Percentiles rank a stretch among this genome's conserved stretches.
Evolutionary conservation across 2,888 invertebrate species (phyloP).

Genomic region (Parnassius smintheus): DNA sequence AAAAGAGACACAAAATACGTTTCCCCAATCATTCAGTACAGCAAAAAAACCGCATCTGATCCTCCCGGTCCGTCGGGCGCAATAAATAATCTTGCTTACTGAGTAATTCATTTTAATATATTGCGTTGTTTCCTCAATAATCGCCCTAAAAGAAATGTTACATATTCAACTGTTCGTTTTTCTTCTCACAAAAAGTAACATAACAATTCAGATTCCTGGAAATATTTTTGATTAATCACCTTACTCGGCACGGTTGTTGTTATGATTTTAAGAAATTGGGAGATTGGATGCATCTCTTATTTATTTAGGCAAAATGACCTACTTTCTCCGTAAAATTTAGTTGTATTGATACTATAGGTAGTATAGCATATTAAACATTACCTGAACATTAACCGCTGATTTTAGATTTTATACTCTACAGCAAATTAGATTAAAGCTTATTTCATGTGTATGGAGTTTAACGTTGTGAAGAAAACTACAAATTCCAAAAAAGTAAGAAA

Average conservation of each 20-base stretch:
- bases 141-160: conserved; percentile 24
- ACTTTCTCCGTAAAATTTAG: too few relatives aligned
- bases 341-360: too few relatives aligned
- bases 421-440: too few relatives aligned
- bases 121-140: conserved; percentile 27
- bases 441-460: too few relatives aligned
- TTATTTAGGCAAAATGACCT: too few relatives aligned
- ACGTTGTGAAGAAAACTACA: too few relatives aligned
- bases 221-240: conserved; percentile 12
- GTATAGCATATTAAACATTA: too few relatives aligned
- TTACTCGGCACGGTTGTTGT: neutral
- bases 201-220: neutral
- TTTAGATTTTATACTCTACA: too few relatives aligned
- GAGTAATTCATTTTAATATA: conserved; percentile 28
- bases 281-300: neutral
- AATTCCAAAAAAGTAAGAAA: too few relatives aligned
- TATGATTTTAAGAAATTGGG: conserved; percentile 8
- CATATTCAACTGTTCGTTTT: conserved; percentile 17
- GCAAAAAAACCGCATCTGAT: conserved; percentile 20
- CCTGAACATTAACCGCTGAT: too few relatives aligned
- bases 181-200: conserved; percentile 8
- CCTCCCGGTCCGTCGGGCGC: conserved; percentile 18
- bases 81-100: conserved; percentile 22
- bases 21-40: conserved; percentile 18
- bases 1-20: conserved; percentile 8